Conservation (phyloP, 2,113 vertebrate genomes). For the Paradisaea rubra region DNA sequence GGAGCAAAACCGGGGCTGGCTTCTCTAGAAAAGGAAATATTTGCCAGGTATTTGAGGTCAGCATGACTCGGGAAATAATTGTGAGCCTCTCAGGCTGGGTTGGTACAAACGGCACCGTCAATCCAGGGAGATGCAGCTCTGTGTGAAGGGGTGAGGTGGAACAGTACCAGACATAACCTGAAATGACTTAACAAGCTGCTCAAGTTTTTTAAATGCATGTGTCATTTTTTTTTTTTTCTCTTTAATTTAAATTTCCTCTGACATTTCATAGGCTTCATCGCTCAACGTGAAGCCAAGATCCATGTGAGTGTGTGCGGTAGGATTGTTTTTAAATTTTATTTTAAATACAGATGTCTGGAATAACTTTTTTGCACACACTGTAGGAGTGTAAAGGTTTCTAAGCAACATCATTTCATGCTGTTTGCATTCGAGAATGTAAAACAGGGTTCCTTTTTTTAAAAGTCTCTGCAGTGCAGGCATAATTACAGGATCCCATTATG, state of each 20-base stretch:
- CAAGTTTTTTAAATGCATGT: conserved; percentile 32
- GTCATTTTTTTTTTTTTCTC: neutral
- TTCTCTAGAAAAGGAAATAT: neutral
- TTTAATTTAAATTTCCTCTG: conserved; percentile 55
- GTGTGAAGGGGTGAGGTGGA: neutral
- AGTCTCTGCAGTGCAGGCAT: conserved; percentile 62
- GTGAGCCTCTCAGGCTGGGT: neutral
- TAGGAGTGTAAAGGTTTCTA: conserved; percentile 70
- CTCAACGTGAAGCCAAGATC: conserved; percentile 36
- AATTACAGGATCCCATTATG: conserved; percentile 69
- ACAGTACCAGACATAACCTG: conserved; percentile 31
- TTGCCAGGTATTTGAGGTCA: conserved; percentile 6
- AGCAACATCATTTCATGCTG: conserved; percentile 66
- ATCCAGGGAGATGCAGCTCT: neutral
- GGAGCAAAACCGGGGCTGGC: neutral
- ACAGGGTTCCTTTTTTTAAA: conserved; percentile 57
- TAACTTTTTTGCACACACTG: conserved; percentile 56
- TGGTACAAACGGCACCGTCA: neutral
- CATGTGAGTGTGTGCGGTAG: conserved; percentile 43
- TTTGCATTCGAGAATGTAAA: conserved; percentile 70
- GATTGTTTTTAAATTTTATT: conserved; percentile 61
- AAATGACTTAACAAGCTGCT: conserved; percentile 47
- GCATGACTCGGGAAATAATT: neutral
- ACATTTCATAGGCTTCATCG: conserved; percentile 57
- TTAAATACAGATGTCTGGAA: conserved; percentile 62